These are phyloP conservation scores for Fistularia commersonii DNA, from an alignment of 2,797 vertebrate genomes.

Conservation along the genomic window DNA sequence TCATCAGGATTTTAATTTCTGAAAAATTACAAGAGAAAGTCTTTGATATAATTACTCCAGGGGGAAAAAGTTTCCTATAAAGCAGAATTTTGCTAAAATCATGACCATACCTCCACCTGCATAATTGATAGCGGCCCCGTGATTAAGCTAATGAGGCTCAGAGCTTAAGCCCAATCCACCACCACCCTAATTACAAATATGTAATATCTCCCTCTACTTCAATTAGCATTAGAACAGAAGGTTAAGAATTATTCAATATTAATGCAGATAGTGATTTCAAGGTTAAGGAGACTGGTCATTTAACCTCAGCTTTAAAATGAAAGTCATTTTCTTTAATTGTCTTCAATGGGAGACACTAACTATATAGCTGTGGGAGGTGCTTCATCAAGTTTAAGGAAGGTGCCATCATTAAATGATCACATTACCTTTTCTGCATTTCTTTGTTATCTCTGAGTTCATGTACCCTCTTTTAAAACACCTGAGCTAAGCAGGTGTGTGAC, in stretches of 20 bases:
- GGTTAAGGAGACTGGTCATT: conserved; percentile 74
- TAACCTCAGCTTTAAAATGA: conserved; percentile 65
- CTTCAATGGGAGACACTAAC: conserved; percentile 49
- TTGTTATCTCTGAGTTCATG: conserved; percentile 28
- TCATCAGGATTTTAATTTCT: conserved; percentile 41
- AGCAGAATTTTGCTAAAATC: conserved; percentile 60
- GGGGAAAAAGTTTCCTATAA: conserved; percentile 46
- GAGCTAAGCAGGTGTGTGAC: conserved; percentile 59
- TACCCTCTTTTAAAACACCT: conserved; percentile 37
- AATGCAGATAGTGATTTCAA: conserved; percentile 68
- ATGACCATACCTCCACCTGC: conserved; percentile 66
- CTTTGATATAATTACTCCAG: conserved; percentile 54
- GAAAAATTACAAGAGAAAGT: conserved; percentile 44
- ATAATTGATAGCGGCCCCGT: conserved; percentile 71
- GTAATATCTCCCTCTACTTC: conserved; percentile 66
- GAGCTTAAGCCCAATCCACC: conserved; percentile 64
- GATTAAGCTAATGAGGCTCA: conserved; percentile 69
- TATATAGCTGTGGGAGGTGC: conserved; percentile 48
- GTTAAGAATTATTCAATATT: conserved; percentile 75
- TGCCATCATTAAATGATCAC: conserved; percentile 12
- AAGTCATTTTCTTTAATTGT: conserved; percentile 69
- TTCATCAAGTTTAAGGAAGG: conserved; percentile 46
- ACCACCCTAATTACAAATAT: conserved; percentile 74
- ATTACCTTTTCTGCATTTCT: conserved; percentile 8
- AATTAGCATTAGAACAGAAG: conserved; percentile 74